Evolutionary conservation across 92 coral and sea anemone genomes (phyloP), one percentile per base, ranked within the genome.

Genomic region (Porites lobata): DNA sequence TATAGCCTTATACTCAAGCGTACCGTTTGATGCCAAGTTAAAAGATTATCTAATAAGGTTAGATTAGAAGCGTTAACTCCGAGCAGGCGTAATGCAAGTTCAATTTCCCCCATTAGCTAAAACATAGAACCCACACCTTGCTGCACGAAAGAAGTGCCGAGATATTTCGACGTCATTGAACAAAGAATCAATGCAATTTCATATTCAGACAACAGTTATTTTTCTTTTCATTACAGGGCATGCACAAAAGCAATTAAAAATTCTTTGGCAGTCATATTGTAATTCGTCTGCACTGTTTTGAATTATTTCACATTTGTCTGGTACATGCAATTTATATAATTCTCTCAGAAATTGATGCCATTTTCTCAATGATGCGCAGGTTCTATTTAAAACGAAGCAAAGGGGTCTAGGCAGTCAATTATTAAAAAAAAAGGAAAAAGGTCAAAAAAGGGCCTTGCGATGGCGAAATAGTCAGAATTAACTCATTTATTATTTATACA

Each of bases 401-500:
- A 38, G 47, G 47, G 7, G 47, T 38, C 47, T 38, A 38, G 47
- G 47, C 47, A 38, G 47, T 38, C 47, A 38, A 38, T 38, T 38
- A 38, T 38, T 38, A 2, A 38, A 32, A 2, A 2, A 38, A 4
- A 38, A 3, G 38, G 38, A 1, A 29, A 4, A 38, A 3, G 4
- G 47, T 38, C 47, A 38, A 38, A 38, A 29, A 38, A 38, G 47
- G 26, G 77, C 26, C 59, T 54, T 32, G 24, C n/a, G 32, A 17
- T 67, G 47, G 11, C 20, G 65, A 67, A 81, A 81, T 53, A 69
- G 76, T 32, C 50, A 21, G 68, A 64, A 78, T 47, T 81, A 58
- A 77, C 12, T 69, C 85, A 69, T 69, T 43, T 8, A 81, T 67
- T 81, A 81, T 81, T 81, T 18, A 81, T 68, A 7, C 50, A 1